Base-by-base conservation (phyloP, 2,113 vertebrate genomes). In the Leptodactylus fuscus region DNA sequence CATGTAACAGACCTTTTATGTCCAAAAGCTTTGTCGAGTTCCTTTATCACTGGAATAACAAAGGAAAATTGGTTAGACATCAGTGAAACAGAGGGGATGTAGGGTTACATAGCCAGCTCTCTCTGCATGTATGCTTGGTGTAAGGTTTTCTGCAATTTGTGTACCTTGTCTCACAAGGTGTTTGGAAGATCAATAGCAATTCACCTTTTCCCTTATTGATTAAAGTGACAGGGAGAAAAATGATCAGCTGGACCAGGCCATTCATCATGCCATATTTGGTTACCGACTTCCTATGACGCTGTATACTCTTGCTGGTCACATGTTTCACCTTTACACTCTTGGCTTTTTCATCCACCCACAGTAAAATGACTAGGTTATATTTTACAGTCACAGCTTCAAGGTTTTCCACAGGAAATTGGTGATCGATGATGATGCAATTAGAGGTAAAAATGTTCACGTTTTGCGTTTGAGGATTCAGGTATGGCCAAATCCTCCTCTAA, bases 181-280 rank as follows among this genome's bases (percentile, higher is more conserved):
- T 88, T 87, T 71, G 85, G 80, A 22, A 49, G 87, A 89, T 92
- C 89, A 87, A 90, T 91, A 91, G 83, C 90, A 90, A 85, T 91
- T 93, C 89, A 90, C 87, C 90, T 91, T 90, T 91, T 91, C 88
- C 90, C 87, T 90, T 88, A 90, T 92, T 88, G 92, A 91, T 89
- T 88, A 87, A 89, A 87, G 87, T 87, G 88, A 85, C 27, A 16
- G 86, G 77, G 83, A 87, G 89, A 85, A 87, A 89, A 91, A 88
- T 77, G 80, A 82, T 85, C 87, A 85, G 77, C 87, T 76, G 22
- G 29, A 5, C 78, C 62, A 9, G 75, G 87, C 85, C 88, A 85
- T 90, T 88, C 84, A 73, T 88, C 88, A 84, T 29, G 24, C 88
- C 77, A 71, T 29, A 44, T 79, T 86, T 20, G 44, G 70, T 87